Conservation (phyloP, 2,888 invertebrate genomes). For the Lasioglossum leucozonium region DNA sequence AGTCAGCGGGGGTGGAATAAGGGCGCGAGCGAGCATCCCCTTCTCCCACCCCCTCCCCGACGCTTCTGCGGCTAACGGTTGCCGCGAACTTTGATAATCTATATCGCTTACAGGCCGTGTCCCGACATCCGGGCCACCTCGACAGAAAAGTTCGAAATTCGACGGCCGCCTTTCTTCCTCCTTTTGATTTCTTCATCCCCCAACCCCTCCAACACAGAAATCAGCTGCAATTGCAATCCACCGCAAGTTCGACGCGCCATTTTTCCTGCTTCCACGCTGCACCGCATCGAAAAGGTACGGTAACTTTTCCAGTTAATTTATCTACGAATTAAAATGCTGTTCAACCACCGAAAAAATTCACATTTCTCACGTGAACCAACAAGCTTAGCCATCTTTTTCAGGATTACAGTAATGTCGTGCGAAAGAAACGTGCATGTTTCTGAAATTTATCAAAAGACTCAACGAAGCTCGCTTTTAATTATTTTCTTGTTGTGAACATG, state of each 20-base stretch:
- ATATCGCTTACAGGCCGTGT: slow-evolving; percentile 78
- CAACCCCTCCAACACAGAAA: neutral
- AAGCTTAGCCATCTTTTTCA: neutral
- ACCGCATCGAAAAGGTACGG: neutral
- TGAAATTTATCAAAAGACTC: too few species aligned
- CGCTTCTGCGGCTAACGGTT: slow-evolving; percentile 75
- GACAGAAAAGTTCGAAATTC: slow-evolving; percentile 72
- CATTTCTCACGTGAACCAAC: too few species aligned
- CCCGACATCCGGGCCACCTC: slow-evolving; percentile 76
- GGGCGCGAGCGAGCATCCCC: slow-evolving; percentile 47
- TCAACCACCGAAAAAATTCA: too few species aligned
- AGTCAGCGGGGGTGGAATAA: slow-evolving; percentile 12
- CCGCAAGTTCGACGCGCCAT: slow-evolving; percentile 12
- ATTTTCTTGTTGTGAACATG: neutral
- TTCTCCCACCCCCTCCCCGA: slow-evolving; percentile 66
- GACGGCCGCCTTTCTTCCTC: slow-evolving; percentile 18
- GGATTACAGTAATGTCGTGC: neutral
- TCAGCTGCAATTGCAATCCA: slow-evolving; percentile 19
- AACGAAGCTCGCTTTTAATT: neutral
- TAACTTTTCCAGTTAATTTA: neutral
- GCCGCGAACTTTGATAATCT: slow-evolving; percentile 79
- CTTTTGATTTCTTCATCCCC: slow-evolving; percentile 53
- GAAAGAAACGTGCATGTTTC: too few species aligned
- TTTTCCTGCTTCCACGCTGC: neutral
- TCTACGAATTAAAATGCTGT: neutral